Percentiles rank a stretch among this genome's conserved stretches.
Evolutionary conservation across 1,140 invertebrate species (phyloP).

Genomic region (Drosophila serrata): DNA sequence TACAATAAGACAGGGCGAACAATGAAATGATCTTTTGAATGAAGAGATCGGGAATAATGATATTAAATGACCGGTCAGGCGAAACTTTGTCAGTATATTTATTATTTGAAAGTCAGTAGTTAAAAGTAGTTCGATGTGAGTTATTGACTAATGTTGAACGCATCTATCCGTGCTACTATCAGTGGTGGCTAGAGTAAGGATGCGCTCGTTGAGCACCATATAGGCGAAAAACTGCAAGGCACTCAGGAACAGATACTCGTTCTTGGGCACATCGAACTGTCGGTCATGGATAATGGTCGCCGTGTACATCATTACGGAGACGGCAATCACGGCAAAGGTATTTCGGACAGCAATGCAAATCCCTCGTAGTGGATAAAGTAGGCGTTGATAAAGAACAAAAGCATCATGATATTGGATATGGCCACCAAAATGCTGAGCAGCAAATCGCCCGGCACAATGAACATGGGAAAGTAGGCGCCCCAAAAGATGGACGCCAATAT

Average conservation of each 20-base stretch:
- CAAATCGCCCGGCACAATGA: constrained; percentile 62
- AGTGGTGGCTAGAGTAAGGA: constrained; percentile 15
- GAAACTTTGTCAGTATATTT: not conserved
- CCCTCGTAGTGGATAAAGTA: not conserved
- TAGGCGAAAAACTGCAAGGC: constrained; percentile 65
- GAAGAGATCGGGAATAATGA: not conserved
- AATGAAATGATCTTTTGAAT: not conserved
- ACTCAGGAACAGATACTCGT: constrained; percentile 65
- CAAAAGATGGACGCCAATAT: constrained; percentile 47
- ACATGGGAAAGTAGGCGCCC: constrained; percentile 72
- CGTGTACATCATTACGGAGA: constrained; percentile 66
- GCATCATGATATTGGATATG: constrained; percentile 46
- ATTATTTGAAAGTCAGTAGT: too few species aligned
- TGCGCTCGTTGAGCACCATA: constrained; percentile 64
- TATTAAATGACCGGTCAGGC: not conserved
- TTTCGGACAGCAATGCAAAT: constrained; percentile 39
- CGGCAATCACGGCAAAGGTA: constrained; percentile 49
- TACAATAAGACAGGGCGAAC: not conserved
- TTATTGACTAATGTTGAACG: too few species aligned
- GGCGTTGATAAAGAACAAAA: constrained; percentile 55
- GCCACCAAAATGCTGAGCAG: constrained; percentile 56
- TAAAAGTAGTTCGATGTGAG: too few species aligned
- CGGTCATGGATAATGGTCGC: constrained; percentile 73
- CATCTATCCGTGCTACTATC: too few species aligned
- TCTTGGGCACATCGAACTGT: constrained; percentile 68